A percentile compares a stretch with the other conserved stretches of the same genome.
Evolutionary conservation across 2,888 invertebrate genomes (phyloP).

Genomic region (Coelogynopora nodosa): DNA sequence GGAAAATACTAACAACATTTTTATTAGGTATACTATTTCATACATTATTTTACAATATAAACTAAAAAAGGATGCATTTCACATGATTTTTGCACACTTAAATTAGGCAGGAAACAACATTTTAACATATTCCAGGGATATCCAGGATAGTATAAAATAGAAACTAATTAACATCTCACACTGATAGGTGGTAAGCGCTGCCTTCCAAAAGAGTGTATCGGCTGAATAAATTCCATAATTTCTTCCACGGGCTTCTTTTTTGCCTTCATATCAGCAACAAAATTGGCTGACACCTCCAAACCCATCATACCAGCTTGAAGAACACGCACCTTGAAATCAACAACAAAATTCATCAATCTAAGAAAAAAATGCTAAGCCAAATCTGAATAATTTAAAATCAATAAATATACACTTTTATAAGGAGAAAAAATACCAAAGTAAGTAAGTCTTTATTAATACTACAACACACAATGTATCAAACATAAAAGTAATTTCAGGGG

Average conservation of each 20-base stretch:
- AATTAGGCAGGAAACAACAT: no score
- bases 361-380: background rate
- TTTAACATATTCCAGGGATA: no score
- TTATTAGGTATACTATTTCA: no score
- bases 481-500: no score
- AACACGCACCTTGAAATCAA: conserved; percentile 2
- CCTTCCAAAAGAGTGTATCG: background rate
- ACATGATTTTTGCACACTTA: no score
- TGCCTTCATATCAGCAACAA: background rate
- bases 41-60: no score
- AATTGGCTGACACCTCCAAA: background rate
- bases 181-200: background rate
- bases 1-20: no score
- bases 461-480: no score
- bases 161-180: background rate
- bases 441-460: no score
- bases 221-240: background rate
- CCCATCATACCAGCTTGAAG: conserved; percentile 1
- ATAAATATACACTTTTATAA: no score
- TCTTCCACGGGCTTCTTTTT: conserved; percentile 7
- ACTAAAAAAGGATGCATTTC: no score
- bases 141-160: background rate
- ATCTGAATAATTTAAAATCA: background rate
- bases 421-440: no score
- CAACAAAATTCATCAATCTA: background rate